phyloP scores from a whole-genome alignment of 1,140 invertebrate genomes.

The Kradibia gibbosae region DNA sequence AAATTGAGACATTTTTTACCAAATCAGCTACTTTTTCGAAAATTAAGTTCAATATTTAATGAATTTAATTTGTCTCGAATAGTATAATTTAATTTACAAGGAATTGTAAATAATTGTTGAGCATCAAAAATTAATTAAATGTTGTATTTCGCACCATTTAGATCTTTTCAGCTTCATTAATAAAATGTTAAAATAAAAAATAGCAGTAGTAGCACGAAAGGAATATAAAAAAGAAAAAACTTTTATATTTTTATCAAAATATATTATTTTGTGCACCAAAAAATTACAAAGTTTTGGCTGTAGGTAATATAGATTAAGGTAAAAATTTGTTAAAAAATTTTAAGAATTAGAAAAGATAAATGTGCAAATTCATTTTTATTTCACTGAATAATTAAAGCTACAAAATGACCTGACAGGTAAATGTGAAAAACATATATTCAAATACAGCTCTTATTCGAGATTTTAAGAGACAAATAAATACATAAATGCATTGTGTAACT shows the following conservation, averaged over 20 bases:
- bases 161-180: too few relatives aligned
- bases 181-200: background rate
- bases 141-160: too few relatives aligned
- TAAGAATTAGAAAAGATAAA: conserved; percentile 12
- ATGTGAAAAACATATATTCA: conserved; percentile 28
- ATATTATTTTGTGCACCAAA: conserved; percentile 18
- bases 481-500: too few relatives aligned
- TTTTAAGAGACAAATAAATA: background rate
- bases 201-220: background rate
- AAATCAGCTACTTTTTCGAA: conserved; percentile 33
- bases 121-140: too few relatives aligned
- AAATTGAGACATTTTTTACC: conserved; percentile 25
- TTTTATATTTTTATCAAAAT: conserved; percentile 13
- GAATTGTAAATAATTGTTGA: background rate
- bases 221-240: background rate
- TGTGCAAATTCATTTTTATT: conserved; percentile 24
- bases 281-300: conserved; percentile 30
- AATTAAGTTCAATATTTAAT: too few relatives aligned
- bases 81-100: background rate
- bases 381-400: conserved; percentile 42
- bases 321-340: conserved; percentile 9
- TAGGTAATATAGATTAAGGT: conserved; percentile 23
- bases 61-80: too few relatives aligned
- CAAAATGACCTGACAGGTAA: conserved; percentile 45
- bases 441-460: conserved; percentile 36